phyloP scores from a whole-genome alignment of 1,140 invertebrate species.

The Pseudomyrmex dendroicus region DNA sequence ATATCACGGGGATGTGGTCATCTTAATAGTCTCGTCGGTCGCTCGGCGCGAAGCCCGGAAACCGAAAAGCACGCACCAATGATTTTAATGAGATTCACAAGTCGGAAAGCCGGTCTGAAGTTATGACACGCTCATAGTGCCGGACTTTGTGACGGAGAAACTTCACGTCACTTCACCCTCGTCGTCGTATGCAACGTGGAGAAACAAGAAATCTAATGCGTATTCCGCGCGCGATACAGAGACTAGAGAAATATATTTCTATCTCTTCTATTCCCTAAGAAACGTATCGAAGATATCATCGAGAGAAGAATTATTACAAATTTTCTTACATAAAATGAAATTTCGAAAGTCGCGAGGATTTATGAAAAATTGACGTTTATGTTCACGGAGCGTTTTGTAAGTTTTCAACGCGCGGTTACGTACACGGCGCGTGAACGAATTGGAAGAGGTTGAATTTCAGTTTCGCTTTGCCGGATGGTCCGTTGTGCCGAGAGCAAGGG shows the following conservation, averaged over 20 bases:
- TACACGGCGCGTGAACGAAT: constrained; percentile 63
- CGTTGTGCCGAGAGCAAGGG: constrained; percentile 41
- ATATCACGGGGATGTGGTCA: constrained; percentile 84
- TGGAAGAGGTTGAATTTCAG: constrained; percentile 74
- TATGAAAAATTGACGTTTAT: constrained; percentile 43
- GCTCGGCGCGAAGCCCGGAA: constrained; percentile 73
- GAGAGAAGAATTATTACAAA: background rate
- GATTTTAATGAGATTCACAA: constrained; percentile 84
- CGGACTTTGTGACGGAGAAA: constrained; percentile 60
- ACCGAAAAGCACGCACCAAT: constrained; percentile 82
- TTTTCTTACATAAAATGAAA: background rate
- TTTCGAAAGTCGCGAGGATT: background rate
- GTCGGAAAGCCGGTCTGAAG: constrained; percentile 72
- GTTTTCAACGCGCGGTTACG: constrained; percentile 32
- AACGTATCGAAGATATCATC: background rate
- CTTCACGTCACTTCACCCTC: constrained; percentile 17
- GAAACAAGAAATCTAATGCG: constrained; percentile 51
- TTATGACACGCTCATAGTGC: constrained; percentile 68
- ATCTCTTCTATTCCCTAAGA: background rate
- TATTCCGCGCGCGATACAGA: constrained; percentile 9
- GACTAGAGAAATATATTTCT: constrained; percentile 15
- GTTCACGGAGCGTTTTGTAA: constrained; percentile 52
- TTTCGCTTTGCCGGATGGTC: constrained; percentile 65
- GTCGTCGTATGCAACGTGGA: background rate
- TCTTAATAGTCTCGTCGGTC: constrained; percentile 82